Conservation (phyloP, 2,113 vertebrate genomes). For the Progne subis region DNA sequence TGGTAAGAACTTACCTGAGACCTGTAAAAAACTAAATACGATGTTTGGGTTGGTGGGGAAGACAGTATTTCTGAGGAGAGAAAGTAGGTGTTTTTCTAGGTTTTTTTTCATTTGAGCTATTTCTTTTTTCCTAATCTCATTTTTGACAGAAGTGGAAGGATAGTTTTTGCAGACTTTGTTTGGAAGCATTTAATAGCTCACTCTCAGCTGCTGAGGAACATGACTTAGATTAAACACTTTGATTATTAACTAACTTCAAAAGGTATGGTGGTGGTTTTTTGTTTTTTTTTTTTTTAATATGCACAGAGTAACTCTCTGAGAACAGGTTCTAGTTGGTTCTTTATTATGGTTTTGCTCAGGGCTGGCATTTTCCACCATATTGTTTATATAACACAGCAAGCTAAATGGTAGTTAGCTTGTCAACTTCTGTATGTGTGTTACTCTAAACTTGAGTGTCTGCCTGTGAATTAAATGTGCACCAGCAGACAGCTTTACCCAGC, state of each 20-base stretch:
- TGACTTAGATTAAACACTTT: neutral
- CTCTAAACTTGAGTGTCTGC: neutral
- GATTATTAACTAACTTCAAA: neutral
- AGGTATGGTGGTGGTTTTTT: neutral
- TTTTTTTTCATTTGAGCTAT: neutral
- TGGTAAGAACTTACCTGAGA: neutral
- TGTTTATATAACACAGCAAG: neutral
- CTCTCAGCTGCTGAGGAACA: neutral
- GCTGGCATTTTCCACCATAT: neutral
- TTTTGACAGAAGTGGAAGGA: neutral
- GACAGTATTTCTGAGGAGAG: neutral
- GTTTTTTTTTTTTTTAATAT: neutral
- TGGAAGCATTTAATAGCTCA: neutral
- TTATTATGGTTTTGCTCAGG: neutral
- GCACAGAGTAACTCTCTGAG: neutral
- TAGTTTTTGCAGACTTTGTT: neutral
- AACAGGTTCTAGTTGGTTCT: neutral
- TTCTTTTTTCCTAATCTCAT: neutral
- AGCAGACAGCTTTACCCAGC: neutral
- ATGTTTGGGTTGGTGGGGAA: neutral
- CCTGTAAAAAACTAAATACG: neutral
- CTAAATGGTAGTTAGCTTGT: neutral
- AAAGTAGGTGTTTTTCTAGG: neutral
- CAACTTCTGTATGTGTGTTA: neutral
- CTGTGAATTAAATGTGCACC: neutral